Percentiles rank a stretch among this genome's conserved stretches.
Conservation (phyloP, 2,797 vertebrate genomes). For the Phyllotis vaccarum region DNA sequence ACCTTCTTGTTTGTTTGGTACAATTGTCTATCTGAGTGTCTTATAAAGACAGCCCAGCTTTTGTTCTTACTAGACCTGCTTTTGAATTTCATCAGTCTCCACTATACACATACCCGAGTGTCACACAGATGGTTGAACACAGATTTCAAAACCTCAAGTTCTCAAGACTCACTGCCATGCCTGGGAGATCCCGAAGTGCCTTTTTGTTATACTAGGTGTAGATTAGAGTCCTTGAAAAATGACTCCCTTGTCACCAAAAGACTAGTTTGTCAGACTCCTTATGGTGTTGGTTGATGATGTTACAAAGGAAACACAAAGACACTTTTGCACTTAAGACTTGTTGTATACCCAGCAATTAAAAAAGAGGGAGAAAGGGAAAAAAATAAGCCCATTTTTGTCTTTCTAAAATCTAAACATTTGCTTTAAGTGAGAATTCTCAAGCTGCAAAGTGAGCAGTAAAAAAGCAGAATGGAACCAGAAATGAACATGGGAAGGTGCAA, state of each 20-base stretch:
- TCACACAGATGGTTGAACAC: not conserved
- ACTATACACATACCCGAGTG: not conserved
- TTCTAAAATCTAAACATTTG: slow-evolving; percentile 60
- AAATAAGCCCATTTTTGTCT: slow-evolving; percentile 28
- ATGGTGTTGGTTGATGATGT: not conserved
- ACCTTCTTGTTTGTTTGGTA: not conserved
- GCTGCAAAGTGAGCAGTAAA: not conserved
- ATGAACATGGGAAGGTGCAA: slow-evolving; percentile 25
- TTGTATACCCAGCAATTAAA: slow-evolving; percentile 61
- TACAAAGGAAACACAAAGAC: slow-evolving; percentile 5
- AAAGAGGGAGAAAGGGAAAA: not conserved
- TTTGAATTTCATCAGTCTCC: not conserved
- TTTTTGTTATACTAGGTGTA: not conserved
- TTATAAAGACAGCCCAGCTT: not conserved
- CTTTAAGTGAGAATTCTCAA: slow-evolving; percentile 69
- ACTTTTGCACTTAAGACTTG: not conserved
- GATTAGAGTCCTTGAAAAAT: not conserved
- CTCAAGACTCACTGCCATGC: not conserved
- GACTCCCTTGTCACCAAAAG: not conserved
- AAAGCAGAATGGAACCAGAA: not conserved
- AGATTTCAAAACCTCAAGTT: not conserved
- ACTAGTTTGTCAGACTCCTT: not conserved
- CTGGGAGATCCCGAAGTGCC: too few relatives aligned
- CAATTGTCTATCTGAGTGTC: not conserved
- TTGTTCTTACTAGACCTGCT: slow-evolving; percentile 6